phyloP scores from a whole-genome alignment of 2,113 vertebrate genomes.

The Benitochromis conjunctus region DNA sequence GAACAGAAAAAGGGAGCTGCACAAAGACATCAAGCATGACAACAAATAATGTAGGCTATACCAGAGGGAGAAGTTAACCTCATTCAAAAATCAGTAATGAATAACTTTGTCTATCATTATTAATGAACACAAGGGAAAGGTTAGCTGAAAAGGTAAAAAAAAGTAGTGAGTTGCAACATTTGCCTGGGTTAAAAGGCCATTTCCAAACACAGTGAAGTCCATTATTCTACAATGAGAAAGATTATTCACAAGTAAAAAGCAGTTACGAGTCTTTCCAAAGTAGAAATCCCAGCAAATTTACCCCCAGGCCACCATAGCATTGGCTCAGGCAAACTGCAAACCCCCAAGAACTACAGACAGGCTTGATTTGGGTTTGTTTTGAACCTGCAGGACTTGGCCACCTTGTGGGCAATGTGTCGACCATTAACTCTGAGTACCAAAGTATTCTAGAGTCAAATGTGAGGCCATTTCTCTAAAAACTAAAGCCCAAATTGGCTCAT shows the following conservation, averaged over 20 bases:
- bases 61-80: background rate
- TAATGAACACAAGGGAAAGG: background rate
- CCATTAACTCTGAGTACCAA: background rate
- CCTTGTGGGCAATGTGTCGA: background rate
- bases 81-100: background rate
- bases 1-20: background rate
- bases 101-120: fast-evolving
- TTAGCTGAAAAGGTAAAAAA: background rate
- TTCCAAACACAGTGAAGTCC: background rate
- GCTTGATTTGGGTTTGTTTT: background rate
- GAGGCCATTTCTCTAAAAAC: too few species aligned
- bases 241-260: background rate
- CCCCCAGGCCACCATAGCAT: background rate
- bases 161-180: background rate
- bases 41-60: background rate
- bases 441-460: too few species aligned
- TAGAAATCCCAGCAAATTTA: background rate
- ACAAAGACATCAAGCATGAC: background rate
- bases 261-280: background rate
- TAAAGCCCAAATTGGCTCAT: too few species aligned
- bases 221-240: background rate
- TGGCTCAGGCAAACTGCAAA: background rate
- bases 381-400: background rate
- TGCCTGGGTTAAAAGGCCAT: background rate
- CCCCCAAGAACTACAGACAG: background rate